These are phyloP conservation scores for Eilema griseolum DNA, from an alignment of 2,888 invertebrate species.

Conservation along the genomic window DNA sequence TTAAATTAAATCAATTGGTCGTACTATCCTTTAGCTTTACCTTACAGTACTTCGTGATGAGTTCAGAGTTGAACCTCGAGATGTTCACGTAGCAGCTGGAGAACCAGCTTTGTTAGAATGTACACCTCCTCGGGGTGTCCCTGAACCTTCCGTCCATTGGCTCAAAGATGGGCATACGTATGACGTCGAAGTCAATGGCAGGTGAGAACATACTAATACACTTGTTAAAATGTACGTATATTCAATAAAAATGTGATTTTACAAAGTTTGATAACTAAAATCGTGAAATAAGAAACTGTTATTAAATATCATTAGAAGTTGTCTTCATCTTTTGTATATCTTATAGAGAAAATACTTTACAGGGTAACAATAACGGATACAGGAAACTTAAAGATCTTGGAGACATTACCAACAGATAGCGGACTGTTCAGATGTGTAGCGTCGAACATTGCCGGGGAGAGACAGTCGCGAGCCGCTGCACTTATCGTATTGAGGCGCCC, in stretches of 20 bases:
- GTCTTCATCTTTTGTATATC: too few species aligned
- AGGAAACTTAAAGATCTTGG: constrained; percentile 96
- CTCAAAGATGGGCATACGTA: constrained; percentile 90
- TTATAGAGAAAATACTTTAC: constrained; percentile 51
- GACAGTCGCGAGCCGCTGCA: constrained; percentile 93
- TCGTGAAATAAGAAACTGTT: neutral
- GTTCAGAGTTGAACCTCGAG: constrained; percentile 96
- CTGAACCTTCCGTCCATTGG: constrained; percentile 97
- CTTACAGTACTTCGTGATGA: constrained; percentile 96
- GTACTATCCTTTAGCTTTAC: neutral
- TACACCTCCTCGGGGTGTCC: constrained; percentile 97
- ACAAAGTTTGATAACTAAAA: neutral
- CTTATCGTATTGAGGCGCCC: constrained; percentile 95
- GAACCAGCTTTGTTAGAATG: constrained; percentile 97
- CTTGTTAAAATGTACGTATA: too few species aligned
- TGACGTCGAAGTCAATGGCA: constrained; percentile 88
- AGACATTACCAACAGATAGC: constrained; percentile 95
- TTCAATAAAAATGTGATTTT: too few species aligned
- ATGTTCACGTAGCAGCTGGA: constrained; percentile 96
- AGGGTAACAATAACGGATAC: constrained; percentile 94
- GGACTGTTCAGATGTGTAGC: constrained; percentile 97
- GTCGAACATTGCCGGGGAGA: constrained; percentile 95
- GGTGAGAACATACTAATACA: constrained; percentile 68
- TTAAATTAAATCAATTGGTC: neutral
- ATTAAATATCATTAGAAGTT: neutral